Percentiles rank a stretch among this genome's conserved stretches.
phyloP scores from a whole-genome alignment of 1,140 invertebrate genomes.

The Metaphire vulgaris region DNA sequence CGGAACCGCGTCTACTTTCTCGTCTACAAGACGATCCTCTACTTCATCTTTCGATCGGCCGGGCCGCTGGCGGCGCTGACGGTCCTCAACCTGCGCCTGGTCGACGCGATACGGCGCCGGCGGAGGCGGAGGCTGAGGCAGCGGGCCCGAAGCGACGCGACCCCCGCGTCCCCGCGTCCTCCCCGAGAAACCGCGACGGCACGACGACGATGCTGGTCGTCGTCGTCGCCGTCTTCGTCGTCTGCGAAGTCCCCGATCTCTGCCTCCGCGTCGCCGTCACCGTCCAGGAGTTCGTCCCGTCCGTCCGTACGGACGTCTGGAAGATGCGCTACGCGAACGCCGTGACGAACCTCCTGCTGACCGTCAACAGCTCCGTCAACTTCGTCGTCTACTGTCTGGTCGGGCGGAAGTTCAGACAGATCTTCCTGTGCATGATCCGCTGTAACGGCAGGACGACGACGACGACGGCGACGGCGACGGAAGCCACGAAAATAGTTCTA shows the following conservation, averaged over 20 bases:
- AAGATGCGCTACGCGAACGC: neutral
- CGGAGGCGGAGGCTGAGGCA: conserved; percentile 1
- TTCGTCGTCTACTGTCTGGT: conserved; percentile 16
- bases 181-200: conserved; percentile 36
- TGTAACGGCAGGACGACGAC: too few relatives aligned
- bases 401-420: conserved; percentile 20
- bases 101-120: conserved; percentile 14
- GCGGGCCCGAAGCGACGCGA: too few relatives aligned
- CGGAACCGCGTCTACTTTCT: conserved; percentile 27
- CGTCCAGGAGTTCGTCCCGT: neutral
- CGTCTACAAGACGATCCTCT: conserved; percentile 30
- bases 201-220: conserved; percentile 81
- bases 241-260: conserved; percentile 82
- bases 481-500: too few relatives aligned
- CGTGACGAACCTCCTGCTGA: conserved; percentile 21
- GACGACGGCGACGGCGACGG: too few relatives aligned
- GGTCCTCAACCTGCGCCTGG: conserved; percentile 22
- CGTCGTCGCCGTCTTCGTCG: conserved; percentile 85
- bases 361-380: conserved; percentile 24
- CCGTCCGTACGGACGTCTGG: neutral
- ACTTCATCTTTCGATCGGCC: conserved; percentile 28
- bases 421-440: conserved; percentile 16
- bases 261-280: conserved; percentile 48
- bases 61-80: conserved; percentile 26
- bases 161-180: neutral